A percentile compares a stretch with the other conserved stretches of the same genome.
These are phyloP conservation scores for Scaptomyza montana DNA, from an alignment of 1,140 invertebrate species.

Conservation along the genomic window DNA sequence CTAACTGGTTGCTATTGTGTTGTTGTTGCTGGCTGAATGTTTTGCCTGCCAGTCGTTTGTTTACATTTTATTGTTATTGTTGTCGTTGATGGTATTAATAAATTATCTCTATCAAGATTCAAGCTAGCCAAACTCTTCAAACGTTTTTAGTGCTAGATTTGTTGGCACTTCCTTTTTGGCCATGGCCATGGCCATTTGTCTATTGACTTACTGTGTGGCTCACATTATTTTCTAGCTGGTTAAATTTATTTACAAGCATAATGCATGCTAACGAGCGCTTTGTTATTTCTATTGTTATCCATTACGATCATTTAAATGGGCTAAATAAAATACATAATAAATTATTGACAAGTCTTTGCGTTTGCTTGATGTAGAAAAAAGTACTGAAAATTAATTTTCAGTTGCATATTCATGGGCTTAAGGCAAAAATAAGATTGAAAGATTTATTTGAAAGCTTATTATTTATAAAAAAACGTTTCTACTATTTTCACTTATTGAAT, in stretches of 20 bases:
- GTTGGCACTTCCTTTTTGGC: conserved; percentile 22
- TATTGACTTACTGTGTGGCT: conserved; percentile 42
- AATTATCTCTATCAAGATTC: conserved; percentile 81
- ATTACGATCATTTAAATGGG: conserved; percentile 41
- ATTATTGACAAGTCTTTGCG: conserved; percentile 21
- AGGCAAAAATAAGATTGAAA: neutral
- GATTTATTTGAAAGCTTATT: neutral
- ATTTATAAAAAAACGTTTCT: neutral
- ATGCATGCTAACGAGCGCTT: conserved; percentile 70
- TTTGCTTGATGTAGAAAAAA: neutral
- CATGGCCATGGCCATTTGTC: conserved; percentile 60
- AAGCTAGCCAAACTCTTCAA: conserved; percentile 48
- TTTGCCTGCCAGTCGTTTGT: conserved; percentile 68
- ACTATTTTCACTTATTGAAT: neutral
- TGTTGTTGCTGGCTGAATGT: neutral
- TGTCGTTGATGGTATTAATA: conserved; percentile 81
- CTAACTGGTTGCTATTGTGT: neutral
- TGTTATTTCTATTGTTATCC: conserved; percentile 48
- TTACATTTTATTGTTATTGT: conserved; percentile 82
- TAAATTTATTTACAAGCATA: conserved; percentile 73
- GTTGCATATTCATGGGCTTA: neutral
- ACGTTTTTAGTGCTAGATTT: conserved; percentile 60
- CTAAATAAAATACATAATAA: conserved; percentile 36
- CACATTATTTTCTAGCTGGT: conserved; percentile 80
- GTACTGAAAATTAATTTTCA: neutral